These are phyloP conservation scores for Smutsia gigantea DNA, from an alignment of 2,797 vertebrate species.

Conservation along the genomic window DNA sequence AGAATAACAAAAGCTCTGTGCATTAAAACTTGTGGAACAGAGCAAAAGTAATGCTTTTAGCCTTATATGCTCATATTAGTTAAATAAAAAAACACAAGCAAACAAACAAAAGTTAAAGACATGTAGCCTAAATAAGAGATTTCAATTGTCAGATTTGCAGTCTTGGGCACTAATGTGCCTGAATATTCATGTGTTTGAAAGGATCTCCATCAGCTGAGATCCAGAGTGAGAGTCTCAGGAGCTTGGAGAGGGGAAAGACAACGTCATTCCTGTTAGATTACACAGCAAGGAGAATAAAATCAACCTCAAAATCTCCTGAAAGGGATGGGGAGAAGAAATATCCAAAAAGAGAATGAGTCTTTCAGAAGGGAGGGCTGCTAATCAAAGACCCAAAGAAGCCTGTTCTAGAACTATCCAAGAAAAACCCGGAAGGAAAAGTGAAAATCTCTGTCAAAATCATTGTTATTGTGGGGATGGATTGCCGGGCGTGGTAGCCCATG, in stretches of 20 bases:
- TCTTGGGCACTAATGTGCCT: not conserved
- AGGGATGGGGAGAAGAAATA: not conserved
- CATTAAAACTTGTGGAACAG: not conserved
- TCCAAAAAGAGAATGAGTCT: not conserved
- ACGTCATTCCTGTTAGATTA: not conserved
- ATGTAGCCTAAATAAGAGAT: too few species aligned
- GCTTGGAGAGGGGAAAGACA: not conserved
- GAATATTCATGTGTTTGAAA: slow-evolving; percentile 35
- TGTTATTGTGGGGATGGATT: not conserved
- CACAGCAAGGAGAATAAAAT: not conserved
- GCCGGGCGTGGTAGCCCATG: not conserved
- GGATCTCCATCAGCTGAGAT: not conserved
- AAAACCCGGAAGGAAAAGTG: not conserved
- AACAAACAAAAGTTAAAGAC: not conserved
- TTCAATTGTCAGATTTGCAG: slow-evolving; percentile 29
- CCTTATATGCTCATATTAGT: not conserved
- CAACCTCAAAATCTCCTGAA: not conserved
- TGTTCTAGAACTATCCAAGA: not conserved
- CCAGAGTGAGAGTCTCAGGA: not conserved
- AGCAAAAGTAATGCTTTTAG: not conserved
- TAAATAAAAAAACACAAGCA: not conserved
- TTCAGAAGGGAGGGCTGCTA: not conserved
- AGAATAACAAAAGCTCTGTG: not conserved
- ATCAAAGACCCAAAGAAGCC: not conserved
- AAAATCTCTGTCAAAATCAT: not conserved